Evolutionary conservation across 2,888 invertebrate genomes (phyloP).

Genomic region (Dichetophora obliterata): DNA sequence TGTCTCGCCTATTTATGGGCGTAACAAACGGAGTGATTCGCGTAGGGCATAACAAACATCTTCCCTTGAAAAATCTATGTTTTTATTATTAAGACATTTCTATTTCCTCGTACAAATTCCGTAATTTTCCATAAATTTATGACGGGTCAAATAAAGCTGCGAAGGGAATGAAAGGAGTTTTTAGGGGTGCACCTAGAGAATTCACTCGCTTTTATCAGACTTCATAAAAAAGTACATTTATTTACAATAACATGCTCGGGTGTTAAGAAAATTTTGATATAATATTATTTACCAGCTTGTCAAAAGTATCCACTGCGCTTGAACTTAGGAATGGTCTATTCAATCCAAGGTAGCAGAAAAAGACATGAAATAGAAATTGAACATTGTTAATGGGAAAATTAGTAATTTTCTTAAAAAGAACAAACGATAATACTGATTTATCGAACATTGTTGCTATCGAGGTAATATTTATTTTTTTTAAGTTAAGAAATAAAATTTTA

Average conservation of each 20-base stretch:
- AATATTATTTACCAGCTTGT: constrained; percentile 26
- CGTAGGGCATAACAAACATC: too few relatives aligned
- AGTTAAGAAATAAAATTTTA: too few relatives aligned
- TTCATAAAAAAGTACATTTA: too few relatives aligned
- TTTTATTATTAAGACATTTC: too few relatives aligned
- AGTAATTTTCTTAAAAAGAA: not conserved
- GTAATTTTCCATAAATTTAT: too few relatives aligned
- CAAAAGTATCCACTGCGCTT: constrained; percentile 8
- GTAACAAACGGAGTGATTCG: too few relatives aligned
- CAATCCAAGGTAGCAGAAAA: constrained; percentile 16
- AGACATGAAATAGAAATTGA: constrained; percentile 4
- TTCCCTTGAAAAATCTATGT: too few relatives aligned
- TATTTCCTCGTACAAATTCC: too few relatives aligned
- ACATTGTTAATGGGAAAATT: not conserved
- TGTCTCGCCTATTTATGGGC: too few relatives aligned
- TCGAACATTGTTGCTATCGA: not conserved
- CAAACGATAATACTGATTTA: not conserved
- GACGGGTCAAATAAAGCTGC: too few relatives aligned
- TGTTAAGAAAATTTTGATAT: not conserved
- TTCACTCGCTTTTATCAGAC: not conserved
- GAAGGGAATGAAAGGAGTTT: too few relatives aligned
- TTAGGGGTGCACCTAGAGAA: too few relatives aligned
- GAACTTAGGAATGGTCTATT: constrained; percentile 23
- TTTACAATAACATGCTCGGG: not conserved
- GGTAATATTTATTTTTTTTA: not conserved